Evolutionary conservation across 1,140 invertebrate genomes (phyloP).

Genomic region (Polypedilum pembai): DNA sequence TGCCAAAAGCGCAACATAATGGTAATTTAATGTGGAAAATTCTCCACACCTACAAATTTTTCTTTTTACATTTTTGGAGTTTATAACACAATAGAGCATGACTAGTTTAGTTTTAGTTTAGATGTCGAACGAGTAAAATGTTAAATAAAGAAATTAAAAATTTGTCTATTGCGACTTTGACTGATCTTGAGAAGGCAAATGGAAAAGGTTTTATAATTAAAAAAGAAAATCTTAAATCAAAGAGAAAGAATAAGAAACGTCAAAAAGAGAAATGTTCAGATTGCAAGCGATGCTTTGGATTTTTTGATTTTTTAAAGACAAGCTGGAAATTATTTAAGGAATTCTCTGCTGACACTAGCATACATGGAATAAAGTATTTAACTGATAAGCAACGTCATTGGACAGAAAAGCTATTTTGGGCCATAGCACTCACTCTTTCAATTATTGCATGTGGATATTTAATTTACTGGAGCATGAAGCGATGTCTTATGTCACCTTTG

Average conservation of each 20-base stretch:
- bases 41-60: not conserved
- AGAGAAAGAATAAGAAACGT: not conserved
- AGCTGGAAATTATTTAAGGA: not conserved
- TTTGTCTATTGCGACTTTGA: not conserved
- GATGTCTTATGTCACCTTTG: slow-evolving; percentile 53
- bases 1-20: not conserved
- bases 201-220: not conserved
- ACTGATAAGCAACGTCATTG: not conserved
- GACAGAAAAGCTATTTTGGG: not conserved
- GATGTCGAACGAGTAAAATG: not conserved
- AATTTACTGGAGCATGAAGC: not conserved
- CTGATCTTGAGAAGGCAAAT: not conserved
- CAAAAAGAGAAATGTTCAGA: not conserved
- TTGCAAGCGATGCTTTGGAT: not conserved
- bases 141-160: not conserved
- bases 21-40: not conserved
- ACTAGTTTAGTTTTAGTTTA: not conserved
- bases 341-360: not conserved
- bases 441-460: slow-evolving; percentile 1
- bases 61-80: not conserved
- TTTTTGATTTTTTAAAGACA: not conserved
- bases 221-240: not conserved
- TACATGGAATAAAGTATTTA: slow-evolving; percentile 21
- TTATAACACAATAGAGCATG: not conserved
- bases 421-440: not conserved